Conservation (phyloP, 2,113 vertebrate genomes). For the Solea senegalensis region DNA sequence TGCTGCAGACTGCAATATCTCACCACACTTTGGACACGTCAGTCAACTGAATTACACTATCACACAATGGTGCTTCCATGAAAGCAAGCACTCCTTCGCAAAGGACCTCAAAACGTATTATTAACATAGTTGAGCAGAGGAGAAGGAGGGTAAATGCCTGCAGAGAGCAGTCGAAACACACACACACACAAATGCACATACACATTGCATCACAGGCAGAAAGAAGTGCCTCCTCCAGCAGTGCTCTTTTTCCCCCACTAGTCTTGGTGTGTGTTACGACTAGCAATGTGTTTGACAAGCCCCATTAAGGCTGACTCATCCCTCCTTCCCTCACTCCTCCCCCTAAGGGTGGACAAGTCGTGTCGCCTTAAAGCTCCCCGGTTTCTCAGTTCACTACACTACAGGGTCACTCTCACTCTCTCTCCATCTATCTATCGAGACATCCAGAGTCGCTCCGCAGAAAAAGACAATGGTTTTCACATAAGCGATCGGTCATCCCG, state of each 20-base stretch:
- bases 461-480: slow-evolving; percentile 1
- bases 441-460: background rate
- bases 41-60: slow-evolving; percentile 56
- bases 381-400: slow-evolving; percentile 16
- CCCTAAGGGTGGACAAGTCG: slow-evolving; percentile 55
- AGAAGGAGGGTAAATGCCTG: slow-evolving; percentile 54
- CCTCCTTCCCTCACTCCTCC: slow-evolving; percentile 47
- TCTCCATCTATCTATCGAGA: background rate
- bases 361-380: slow-evolving; percentile 36
- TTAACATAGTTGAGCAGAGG: slow-evolving; percentile 72
- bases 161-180: slow-evolving; percentile 42
- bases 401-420: slow-evolving; percentile 15
- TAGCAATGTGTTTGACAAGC: slow-evolving; percentile 51
- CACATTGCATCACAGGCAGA: slow-evolving; percentile 54
- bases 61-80: slow-evolving; percentile 60
- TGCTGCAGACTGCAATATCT: slow-evolving; percentile 33
- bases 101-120: slow-evolving; percentile 63
- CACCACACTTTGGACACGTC: slow-evolving; percentile 50
- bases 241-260: slow-evolving; percentile 38
- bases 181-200: slow-evolving; percentile 1
- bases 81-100: slow-evolving; percentile 63
- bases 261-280: slow-evolving; percentile 23
- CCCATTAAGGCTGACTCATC: slow-evolving; percentile 67
- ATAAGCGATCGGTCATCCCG: slow-evolving; percentile 31
- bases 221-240: slow-evolving; percentile 30